phyloP scores from a whole-genome alignment of 1,140 invertebrate genomes.

The Coenobita brevimanus region DNA sequence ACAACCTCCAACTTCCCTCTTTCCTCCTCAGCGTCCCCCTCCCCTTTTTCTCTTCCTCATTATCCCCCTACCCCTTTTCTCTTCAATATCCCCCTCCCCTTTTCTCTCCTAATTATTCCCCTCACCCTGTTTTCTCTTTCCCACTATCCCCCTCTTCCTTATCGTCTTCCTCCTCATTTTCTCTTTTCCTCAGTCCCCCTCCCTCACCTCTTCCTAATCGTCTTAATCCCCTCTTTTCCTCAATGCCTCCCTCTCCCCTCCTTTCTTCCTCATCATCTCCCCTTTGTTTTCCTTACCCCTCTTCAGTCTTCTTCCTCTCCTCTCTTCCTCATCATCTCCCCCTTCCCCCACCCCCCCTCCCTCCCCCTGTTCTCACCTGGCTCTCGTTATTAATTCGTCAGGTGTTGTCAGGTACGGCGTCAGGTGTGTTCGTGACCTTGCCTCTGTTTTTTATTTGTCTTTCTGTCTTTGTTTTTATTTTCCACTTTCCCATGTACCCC shows the following conservation, averaged over 20 bases:
- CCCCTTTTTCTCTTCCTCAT: background rate
- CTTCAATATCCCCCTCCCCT: no score
- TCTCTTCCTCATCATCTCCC: constrained; percentile 9
- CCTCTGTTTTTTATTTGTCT: background rate
- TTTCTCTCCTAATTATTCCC: no score
- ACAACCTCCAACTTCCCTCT: background rate
- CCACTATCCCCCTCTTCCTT: background rate
- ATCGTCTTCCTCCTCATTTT: background rate
- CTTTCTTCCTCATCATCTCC: constrained; percentile 17
- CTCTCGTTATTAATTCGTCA: no score
- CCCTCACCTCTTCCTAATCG: background rate
- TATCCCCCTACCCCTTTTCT: background rate
- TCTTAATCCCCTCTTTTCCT: background rate
- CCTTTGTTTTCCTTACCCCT: constrained; percentile 11
- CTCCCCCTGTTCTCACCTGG: background rate
- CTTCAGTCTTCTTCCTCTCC: constrained; percentile 16
- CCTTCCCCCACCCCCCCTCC: background rate
- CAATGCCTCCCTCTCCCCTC: background rate
- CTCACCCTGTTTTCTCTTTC: no score
- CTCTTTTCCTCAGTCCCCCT: background rate
- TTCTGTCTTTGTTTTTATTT: background rate
- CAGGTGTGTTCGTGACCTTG: background rate
- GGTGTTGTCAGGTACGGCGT: background rate
- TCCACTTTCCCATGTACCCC: background rate
- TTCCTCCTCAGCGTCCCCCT: background rate